Percentiles rank a stretch among this genome's conserved stretches.
Evolutionary conservation across 1,140 invertebrate species (phyloP).

Genomic region (silkworm (Bombyx mori)): DNA sequence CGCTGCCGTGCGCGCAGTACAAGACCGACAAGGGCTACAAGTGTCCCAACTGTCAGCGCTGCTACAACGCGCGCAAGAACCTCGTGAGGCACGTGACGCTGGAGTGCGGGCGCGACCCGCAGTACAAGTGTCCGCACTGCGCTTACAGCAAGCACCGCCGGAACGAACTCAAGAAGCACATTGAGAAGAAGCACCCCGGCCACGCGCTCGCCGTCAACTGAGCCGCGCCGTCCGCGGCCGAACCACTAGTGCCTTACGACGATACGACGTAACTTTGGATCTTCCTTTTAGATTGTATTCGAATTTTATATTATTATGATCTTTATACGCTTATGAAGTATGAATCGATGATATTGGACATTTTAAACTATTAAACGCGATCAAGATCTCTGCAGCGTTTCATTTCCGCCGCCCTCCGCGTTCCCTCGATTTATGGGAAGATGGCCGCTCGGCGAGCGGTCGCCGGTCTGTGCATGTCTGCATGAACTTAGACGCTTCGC

Average conservation of each 20-base stretch:
- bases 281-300: conserved; percentile 55
- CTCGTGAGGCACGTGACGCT: conserved; percentile 76
- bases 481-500: conserved; percentile 69
- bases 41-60: conserved; percentile 71
- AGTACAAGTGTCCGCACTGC: conserved; percentile 78
- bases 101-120: conserved; percentile 78
- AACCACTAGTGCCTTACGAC: conserved; percentile 32
- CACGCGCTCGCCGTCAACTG: conserved; percentile 13
- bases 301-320: conserved; percentile 43
- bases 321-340: conserved; percentile 48
- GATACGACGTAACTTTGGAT: conserved; percentile 22
- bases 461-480: conserved; percentile 65
- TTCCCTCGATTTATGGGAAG: conserved; percentile 54
- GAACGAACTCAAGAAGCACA: conserved; percentile 73
- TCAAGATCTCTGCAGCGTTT: conserved; percentile 32
- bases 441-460: conserved; percentile 38
- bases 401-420: conserved; percentile 24
- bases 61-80: conserved; percentile 73
- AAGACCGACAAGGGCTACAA: conserved; percentile 62
- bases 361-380: conserved; percentile 59
- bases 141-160: conserved; percentile 64
- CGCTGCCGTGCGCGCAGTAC: conserved; percentile 56
- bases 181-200: conserved; percentile 68
- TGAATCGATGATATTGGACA: conserved; percentile 46
- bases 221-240: conserved; percentile 10